Evolutionary conservation across 1,140 invertebrate genomes (phyloP).

Genomic region (Drosophila tristis): DNA sequence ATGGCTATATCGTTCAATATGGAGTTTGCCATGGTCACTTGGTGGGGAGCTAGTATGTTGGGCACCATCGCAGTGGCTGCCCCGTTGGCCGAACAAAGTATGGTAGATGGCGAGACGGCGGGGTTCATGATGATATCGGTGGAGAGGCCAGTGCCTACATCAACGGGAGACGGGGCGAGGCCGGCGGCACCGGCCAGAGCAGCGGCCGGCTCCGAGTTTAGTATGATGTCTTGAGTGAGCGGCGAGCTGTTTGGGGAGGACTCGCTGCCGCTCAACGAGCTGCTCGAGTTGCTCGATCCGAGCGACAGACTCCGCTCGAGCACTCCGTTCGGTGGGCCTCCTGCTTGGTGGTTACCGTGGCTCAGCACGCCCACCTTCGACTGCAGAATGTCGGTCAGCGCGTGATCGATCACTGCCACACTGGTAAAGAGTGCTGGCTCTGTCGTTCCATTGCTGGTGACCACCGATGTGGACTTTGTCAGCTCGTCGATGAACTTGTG

Average conservation of each 20-base stretch:
- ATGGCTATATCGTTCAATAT: conserved; percentile 82
- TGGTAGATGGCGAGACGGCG: conserved; percentile 86
- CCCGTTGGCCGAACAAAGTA: conserved; percentile 80
- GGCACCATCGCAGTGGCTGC: conserved; percentile 86
- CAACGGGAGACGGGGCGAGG: conserved; percentile 28
- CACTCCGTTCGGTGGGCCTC: conserved; percentile 39
- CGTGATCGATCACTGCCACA: conserved; percentile 69
- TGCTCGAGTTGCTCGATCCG: conserved; percentile 62
- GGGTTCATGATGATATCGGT: conserved; percentile 87
- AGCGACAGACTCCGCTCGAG: conserved; percentile 72
- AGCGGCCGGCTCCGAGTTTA: conserved; percentile 79
- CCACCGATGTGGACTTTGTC: conserved; percentile 69
- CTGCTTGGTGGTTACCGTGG: conserved; percentile 1
- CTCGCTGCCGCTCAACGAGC: conserved; percentile 49
- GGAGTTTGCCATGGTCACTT: conserved; percentile 83
- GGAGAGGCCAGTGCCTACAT: conserved; percentile 84
- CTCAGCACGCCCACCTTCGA: conserved; percentile 49
- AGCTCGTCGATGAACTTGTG: conserved; percentile 79
- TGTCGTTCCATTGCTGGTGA: conserved; percentile 63
- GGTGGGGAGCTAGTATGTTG: conserved; percentile 78
- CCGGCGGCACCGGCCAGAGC: conserved; percentile 48
- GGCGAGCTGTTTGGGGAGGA: conserved; percentile 76
- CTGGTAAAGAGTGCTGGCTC: conserved; percentile 56
- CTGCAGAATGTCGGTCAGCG: conserved; percentile 70
- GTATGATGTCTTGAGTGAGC: conserved; percentile 82